Base-by-base conservation (phyloP, 1,140 invertebrate genomes). In the Tribolium madens region DNA sequence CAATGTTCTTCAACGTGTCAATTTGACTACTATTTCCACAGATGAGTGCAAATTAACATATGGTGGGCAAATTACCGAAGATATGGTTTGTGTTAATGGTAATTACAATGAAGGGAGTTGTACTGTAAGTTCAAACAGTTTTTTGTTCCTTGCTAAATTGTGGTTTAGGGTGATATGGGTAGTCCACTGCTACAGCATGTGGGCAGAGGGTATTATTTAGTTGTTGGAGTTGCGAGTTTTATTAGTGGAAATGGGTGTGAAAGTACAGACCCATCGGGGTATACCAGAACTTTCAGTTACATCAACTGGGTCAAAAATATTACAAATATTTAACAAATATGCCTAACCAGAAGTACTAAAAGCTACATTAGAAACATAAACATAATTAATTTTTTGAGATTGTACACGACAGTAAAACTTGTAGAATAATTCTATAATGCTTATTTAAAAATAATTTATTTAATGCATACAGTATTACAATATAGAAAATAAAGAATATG, bases 241-340 rank as follows among this genome's bases (percentile, higher is more conserved):
- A n/a, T 57, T 21, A 57, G 52, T 57, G 52, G 52, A 10, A 57
- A 57, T 57, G 52, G 52, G 14, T 57, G 52, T 57, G 52, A 57
- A 21, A 57, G 52, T 21, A 17, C 52, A 17, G 52, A 57, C 21
- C 52, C 52, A 6, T 57, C 52, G 17, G 52, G 52, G 1, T 57
- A 18, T 21, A 57, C 52, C 0, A 57, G 52, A 57, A 57, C 52
- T 2, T 18, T 14, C 13, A 17, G 12, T 50, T 50, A 50, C 48
- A 50, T 14, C 6, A 12, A 15, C 0, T 50, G 48, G 48, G 13
- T 50, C 6, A 50, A 13, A 50, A 50, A 50, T 50, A 13, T 50
- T 12, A 50, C 48, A 50, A 17, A 17, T 15, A 17, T 50, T 50
- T 50, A 14, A 50, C 9, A n/a, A 2, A 10, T 2, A 26, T 26